Base-by-base conservation (phyloP, 2,888 invertebrate species). In the Drosophila quinaria region DNA sequence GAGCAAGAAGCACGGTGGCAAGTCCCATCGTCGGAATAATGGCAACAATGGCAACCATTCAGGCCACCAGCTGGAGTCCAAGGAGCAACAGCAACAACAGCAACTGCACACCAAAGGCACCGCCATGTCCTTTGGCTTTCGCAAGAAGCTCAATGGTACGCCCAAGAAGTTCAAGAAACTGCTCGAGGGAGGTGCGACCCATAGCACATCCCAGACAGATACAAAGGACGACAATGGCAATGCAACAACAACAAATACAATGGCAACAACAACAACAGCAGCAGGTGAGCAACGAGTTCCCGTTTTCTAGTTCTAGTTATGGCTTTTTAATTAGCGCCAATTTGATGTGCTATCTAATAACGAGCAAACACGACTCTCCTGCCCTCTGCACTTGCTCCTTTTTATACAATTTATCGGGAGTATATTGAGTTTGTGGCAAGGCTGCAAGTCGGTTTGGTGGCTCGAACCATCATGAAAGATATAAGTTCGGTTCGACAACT, bases 51-150 rank as follows among this genome's bases (percentile, higher is more conserved):
- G 78, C 55, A 82, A 82, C 13, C 42, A 22, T 39, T 39, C 37
- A 15, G 62, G 39, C 11, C 56, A 62, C 31, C 62, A 39, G 33
- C 39, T 35, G 15, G 58, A 47, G n/a, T 11, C 39, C 22, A 10
- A 33, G 3, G 37, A 88, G 42, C 80, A 71, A 8, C 29, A 29
- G 8, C 29, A 29, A 31, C 69, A 79, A 22, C 61, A 66, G 17
- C 55, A 70, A 54, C 51, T 90, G 39, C 92, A 93, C 65, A 93
- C 93, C 66, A 93, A 92, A 81, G 97, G 97, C 55, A 96, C 96
- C 74, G 95, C 97, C 65, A 97, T 96, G 91, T 97, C 97, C 46
- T 97, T 97, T 92, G 97, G 97, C 51, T 97, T 97, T 93, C 95
- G 96, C 55, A 94, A 96, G 68, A 95, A 96, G 62, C 94, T 94